These are phyloP conservation scores for Pristionchus mayeri DNA, from an alignment of 2,888 invertebrate genomes.

Conservation along the genomic window DNA sequence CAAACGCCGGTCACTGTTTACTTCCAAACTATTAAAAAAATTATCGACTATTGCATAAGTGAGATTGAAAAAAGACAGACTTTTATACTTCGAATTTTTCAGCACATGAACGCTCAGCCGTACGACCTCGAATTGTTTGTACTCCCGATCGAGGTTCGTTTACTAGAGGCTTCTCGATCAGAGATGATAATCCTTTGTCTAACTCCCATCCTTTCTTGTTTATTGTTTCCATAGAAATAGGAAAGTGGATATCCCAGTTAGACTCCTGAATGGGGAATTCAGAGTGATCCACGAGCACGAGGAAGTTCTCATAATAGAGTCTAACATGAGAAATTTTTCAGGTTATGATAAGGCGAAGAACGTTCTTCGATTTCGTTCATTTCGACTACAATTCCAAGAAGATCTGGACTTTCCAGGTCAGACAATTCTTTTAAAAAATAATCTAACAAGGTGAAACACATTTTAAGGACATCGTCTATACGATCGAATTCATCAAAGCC, in stretches of 20 bases:
- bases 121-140: too few relatives aligned
- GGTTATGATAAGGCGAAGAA: not conserved
- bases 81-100: not conserved
- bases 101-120: not conserved
- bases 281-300: not conserved
- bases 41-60: not conserved
- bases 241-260: not conserved
- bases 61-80: too few relatives aligned
- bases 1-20: too few relatives aligned
- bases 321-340: not conserved
- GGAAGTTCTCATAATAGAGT: not conserved
- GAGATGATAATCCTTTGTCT: too few relatives aligned
- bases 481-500: too few relatives aligned
- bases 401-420: not conserved
- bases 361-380: not conserved
- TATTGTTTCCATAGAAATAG: not conserved
- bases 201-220: not conserved
- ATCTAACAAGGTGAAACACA: not conserved
- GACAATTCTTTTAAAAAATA: not conserved
- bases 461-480: not conserved
- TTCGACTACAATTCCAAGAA: not conserved
- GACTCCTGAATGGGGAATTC: not conserved
- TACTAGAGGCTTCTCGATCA: too few relatives aligned
- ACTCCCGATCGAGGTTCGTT: too few relatives aligned
- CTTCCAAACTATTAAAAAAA: not conserved